Percentiles rank a stretch among this genome's conserved stretches.
Conservation (phyloP, 35 echinoderm and acorn worm genomes). For the Acanthaster planci region DNA sequence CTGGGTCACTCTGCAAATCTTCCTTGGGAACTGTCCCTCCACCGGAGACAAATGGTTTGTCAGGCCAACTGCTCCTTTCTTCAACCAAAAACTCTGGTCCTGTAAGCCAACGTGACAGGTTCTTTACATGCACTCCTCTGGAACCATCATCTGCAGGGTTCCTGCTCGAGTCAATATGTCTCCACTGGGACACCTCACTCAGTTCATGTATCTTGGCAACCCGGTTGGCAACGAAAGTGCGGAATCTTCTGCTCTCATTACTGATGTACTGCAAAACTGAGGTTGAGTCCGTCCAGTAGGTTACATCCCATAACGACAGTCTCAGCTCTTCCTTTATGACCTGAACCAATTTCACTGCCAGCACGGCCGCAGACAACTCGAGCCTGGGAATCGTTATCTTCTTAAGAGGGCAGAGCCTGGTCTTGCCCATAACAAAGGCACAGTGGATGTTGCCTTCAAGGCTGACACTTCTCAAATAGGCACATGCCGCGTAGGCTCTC, state of each 20-base stretch:
- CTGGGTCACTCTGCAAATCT: conserved; percentile 29
- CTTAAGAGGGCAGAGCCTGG: conserved; percentile 67
- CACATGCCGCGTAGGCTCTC: conserved; percentile 51
- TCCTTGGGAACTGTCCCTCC: not conserved
- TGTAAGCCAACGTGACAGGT: conserved; percentile 29
- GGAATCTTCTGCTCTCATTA: conserved; percentile 64
- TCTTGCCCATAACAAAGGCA: conserved; percentile 67
- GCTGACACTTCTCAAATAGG: conserved; percentile 33
- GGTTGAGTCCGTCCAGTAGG: conserved; percentile 72
- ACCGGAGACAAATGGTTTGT: not conserved
- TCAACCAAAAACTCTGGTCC: conserved; percentile 37
- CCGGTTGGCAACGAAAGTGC: conserved; percentile 71
- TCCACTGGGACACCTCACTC: conserved; percentile 48
- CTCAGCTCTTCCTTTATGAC: conserved; percentile 58
- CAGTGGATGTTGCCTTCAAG: conserved; percentile 30
- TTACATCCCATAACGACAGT: conserved; percentile 26
- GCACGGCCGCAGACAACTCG: conserved; percentile 66
- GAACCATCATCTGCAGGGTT: conserved; percentile 71
- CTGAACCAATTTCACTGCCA: conserved; percentile 38
- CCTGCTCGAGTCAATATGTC: conserved; percentile 33
- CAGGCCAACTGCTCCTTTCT: not conserved
- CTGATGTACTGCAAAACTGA: conserved; percentile 57
- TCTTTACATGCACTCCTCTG: conserved; percentile 13
- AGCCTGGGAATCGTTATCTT: conserved; percentile 68
- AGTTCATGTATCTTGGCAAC: conserved; percentile 57